A percentile compares a stretch with the other conserved stretches of the same genome.
Conservation (phyloP, 2,888 invertebrate species). For the Leucophora obtusa region DNA sequence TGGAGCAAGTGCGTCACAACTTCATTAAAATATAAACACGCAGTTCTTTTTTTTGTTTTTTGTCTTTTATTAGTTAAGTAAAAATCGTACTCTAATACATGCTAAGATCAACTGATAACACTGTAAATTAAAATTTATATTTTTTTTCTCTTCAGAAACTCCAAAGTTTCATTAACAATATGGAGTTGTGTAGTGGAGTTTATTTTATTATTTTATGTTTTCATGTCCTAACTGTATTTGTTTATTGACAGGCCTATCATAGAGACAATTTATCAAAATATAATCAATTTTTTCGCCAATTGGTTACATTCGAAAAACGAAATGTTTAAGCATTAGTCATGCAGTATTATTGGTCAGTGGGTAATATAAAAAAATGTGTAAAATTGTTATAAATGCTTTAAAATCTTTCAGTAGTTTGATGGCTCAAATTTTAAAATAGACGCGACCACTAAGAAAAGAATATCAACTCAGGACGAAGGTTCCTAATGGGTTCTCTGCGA, state of each 20-base stretch:
- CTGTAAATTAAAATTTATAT: constrained; percentile 28
- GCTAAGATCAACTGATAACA: constrained; percentile 44
- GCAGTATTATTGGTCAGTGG: too few species aligned
- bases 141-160: neutral
- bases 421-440: too few species aligned
- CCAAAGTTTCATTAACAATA: neutral
- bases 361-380: too few species aligned
- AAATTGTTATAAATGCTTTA: too few species aligned
- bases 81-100: constrained; percentile 10
- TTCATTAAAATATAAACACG: constrained; percentile 63
- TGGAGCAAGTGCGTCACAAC: constrained; percentile 63
- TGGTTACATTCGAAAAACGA: neutral
- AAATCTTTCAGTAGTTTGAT: too few species aligned
- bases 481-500: too few species aligned
- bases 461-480: too few species aligned
- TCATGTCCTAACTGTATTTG: constrained; percentile 39
- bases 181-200: neutral
- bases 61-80: constrained; percentile 3
- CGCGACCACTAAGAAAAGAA: too few species aligned
- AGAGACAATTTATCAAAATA: constrained; percentile 4
- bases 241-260: constrained; percentile 31
- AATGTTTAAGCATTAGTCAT: too few species aligned
- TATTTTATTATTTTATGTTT: constrained; percentile 3
- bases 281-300: constrained; percentile 7
- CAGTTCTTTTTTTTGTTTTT: constrained; percentile 24